Evolutionary conservation across 1,140 invertebrate species (phyloP), one percentile per base, ranked within the genome.

Genomic region (Odontomachus brunneus): DNA sequence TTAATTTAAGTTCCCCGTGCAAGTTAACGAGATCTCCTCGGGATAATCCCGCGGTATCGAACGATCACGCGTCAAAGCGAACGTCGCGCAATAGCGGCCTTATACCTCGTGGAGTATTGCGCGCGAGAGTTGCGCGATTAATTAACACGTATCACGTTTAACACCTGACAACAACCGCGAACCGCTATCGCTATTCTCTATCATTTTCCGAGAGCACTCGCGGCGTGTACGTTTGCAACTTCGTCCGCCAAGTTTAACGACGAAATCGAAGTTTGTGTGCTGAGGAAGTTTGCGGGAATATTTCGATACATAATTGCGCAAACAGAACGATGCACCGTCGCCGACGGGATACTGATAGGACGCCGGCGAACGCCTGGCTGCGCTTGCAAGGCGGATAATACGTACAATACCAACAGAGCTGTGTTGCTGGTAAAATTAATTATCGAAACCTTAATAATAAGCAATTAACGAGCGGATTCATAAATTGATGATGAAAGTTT

Each of bases 241-340:
- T 75, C n/a, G 38, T 49, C 24, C 59, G 24, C n/a, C 0, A 33
- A 75, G 38, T 75, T 75, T 51, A 75, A 75, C n/a, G 57, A 63
- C 44, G 24, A 19, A 14, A 24, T 62, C 38, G 17, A 63, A 63
- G 24, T 75, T 75, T 51, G 9, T 14, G 22, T 4, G 44, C 11
- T 17, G n/a, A 38, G 12, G n/a, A 44, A 73, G 14, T 73, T 75
- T 22, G n/a, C 44, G 14, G 17, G 59, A 75, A 63, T 75, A 75
- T 75, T 63, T 63, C 12, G 69, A 57, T 24, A 17, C 22, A 7
- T 57, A 38, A 62, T 75, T 51, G 24, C n/a, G 38, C 38, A 62
- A 60, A 73, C 38, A 74, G 9, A 51, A 9, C 9, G 19, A 55
- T 19, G 22, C 7, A 38, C 48, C 14, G 51, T 44, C 69, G 22